Percentiles rank a stretch among this genome's conserved stretches.
These are phyloP conservation scores for Limnephilus rhombicus DNA, from an alignment of 2,888 invertebrate genomes.

Conservation along the genomic window DNA sequence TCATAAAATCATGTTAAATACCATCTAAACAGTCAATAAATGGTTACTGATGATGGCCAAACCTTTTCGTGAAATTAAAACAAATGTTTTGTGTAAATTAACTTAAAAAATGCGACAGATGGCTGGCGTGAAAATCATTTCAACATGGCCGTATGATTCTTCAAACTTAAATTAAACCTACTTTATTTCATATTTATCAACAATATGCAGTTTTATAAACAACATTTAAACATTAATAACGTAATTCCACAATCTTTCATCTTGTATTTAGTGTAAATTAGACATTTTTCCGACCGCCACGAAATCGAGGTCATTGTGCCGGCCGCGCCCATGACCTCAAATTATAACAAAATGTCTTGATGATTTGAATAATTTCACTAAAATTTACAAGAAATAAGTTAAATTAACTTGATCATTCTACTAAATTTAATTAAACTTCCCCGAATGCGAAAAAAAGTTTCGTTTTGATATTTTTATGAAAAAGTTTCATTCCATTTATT, in stretches of 20 bases:
- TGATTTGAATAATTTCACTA: too few species aligned
- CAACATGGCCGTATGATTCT: not conserved
- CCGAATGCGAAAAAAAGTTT: too few species aligned
- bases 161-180: not conserved
- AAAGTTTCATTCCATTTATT: not conserved
- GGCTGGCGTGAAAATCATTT: not conserved
- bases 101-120: not conserved
- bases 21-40: too few species aligned
- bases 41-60: too few species aligned
- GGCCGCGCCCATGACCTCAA: not conserved
- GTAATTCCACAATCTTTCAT: not conserved
- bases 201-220: not conserved
- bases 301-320: not conserved
- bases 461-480: not conserved
- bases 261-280: not conserved
- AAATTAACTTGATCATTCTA: too few species aligned
- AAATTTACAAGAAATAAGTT: too few species aligned
- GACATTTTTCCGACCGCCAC: not conserved
- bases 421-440: too few species aligned
- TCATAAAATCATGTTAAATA: too few species aligned
- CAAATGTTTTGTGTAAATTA: too few species aligned
- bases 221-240: not conserved
- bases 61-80: too few species aligned
- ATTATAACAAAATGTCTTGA: not conserved
- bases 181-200: not conserved